Conservation (phyloP, 37 sponge, comb jelly and placozoan species). For the Halichondria panicea region DNA sequence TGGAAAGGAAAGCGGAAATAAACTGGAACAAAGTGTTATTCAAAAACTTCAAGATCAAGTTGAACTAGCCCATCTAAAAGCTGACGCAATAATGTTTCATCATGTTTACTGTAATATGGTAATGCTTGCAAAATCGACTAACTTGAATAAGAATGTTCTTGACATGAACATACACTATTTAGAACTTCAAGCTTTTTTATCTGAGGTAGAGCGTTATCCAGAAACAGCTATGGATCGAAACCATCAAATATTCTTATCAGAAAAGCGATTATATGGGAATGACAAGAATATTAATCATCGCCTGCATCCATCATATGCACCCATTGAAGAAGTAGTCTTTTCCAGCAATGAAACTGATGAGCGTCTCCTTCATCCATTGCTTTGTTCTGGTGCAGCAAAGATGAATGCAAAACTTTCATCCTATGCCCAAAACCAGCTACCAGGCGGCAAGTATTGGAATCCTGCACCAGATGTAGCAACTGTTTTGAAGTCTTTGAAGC, state of each 20-base stretch:
- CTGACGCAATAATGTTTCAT: conserved; percentile 33
- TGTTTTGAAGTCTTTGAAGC: conserved; percentile 23
- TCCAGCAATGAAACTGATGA: conserved; percentile 14
- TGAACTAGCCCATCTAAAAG: conserved; percentile 10
- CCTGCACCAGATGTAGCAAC: conserved; percentile 25
- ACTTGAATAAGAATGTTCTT: conserved; percentile 19
- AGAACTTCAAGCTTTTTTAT: conserved; percentile 33
- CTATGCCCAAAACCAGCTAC: conserved; percentile 62
- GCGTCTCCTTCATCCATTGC: conserved; percentile 15
- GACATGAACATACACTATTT: conserved; percentile 33
- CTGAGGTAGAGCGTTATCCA: conserved; percentile 22
- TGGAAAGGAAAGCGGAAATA: conserved; percentile 28
- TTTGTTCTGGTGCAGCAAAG: conserved; percentile 36
- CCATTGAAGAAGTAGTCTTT: conserved; percentile 9
- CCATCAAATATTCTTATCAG: conserved; percentile 17
- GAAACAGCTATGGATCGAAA: conserved; percentile 26
- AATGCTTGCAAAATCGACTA: conserved; percentile 40
- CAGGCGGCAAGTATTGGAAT: conserved; percentile 58
- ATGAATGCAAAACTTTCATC: conserved; percentile 42
- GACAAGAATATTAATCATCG: conserved; percentile 38
- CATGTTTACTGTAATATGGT: conserved; percentile 34
- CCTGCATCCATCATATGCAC: background rate
- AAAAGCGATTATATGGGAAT: conserved; percentile 36
- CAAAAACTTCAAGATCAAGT: conserved; percentile 11
- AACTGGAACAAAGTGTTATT: conserved; percentile 24